Conservation (phyloP, 2,888 invertebrate species). For the Ectemnius continuus region DNA sequence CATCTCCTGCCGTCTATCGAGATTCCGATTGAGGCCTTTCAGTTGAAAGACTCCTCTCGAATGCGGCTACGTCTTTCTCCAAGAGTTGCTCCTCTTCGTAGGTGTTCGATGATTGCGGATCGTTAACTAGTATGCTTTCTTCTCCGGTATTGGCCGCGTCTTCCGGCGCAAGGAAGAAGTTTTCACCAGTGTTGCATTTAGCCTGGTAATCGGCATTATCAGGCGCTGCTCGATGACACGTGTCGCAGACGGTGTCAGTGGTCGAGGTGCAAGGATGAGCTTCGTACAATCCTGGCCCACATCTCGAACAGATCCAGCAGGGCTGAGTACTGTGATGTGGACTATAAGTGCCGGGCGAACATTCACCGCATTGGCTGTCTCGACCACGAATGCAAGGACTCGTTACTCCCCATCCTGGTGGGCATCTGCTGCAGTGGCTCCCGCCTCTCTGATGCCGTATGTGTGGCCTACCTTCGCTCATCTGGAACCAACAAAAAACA, state of each 20-base stretch:
- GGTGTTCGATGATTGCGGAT: constrained; percentile 51
- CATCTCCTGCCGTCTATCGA: too few relatives aligned
- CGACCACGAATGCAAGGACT: constrained; percentile 68
- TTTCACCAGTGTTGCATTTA: constrained; percentile 64
- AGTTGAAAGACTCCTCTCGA: too few relatives aligned
- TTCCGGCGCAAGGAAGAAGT: constrained; percentile 73
- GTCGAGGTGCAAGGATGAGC: constrained; percentile 75
- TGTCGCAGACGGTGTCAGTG: constrained; percentile 77
- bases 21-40: too few relatives aligned
- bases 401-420: constrained; percentile 76
- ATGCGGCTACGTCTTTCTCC: constrained; percentile 62
- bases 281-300: constrained; percentile 77
- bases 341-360: constrained; percentile 74
- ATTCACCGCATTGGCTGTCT: constrained; percentile 76
- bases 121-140: constrained; percentile 72
- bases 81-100: constrained; percentile 64
- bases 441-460: constrained; percentile 73
- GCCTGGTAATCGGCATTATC: constrained; percentile 68
- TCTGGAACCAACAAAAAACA: constrained; percentile 59
- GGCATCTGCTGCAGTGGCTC: constrained; percentile 75
- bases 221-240: constrained; percentile 71
- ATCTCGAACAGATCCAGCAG: constrained; percentile 77
- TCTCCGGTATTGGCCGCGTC: constrained; percentile 73
- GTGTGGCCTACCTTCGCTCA: constrained; percentile 67
- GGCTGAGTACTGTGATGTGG: constrained; percentile 76